Percentiles rank a stretch among this genome's conserved stretches.
phyloP scores from a whole-genome alignment of 2,888 invertebrate species.

The Volucella bombylans region DNA sequence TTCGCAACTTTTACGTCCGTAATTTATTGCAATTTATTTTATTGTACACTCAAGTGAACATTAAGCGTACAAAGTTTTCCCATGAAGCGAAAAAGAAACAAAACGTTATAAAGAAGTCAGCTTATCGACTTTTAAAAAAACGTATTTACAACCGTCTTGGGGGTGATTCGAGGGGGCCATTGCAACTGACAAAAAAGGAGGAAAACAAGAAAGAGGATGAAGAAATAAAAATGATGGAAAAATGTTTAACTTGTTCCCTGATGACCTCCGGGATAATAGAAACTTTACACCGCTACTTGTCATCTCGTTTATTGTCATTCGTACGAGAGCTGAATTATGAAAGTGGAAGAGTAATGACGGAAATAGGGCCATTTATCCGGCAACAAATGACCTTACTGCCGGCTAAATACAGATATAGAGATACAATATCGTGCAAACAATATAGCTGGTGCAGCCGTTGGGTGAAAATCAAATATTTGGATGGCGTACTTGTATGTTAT shows the following conservation, averaged over 20 bases:
- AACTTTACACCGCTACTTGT: constrained; percentile 39
- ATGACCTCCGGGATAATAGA: constrained; percentile 42
- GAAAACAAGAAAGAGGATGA: neutral
- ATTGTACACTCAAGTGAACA: constrained; percentile 69
- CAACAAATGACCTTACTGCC: constrained; percentile 4
- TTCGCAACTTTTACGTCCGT: constrained; percentile 43
- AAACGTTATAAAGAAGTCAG: constrained; percentile 54
- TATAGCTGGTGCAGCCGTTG: neutral
- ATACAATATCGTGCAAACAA: neutral
- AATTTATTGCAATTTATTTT: constrained; percentile 68
- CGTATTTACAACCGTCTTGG: constrained; percentile 61
- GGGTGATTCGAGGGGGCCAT: constrained; percentile 47
- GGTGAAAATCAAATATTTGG: constrained; percentile 44
- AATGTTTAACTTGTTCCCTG: constrained; percentile 14
- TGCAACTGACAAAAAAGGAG: constrained; percentile 13
- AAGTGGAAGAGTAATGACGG: constrained; percentile 21
- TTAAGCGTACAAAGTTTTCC: constrained; percentile 54
- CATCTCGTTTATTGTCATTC: constrained; percentile 34
- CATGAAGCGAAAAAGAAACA: constrained; percentile 24
- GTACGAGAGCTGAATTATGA: constrained; percentile 14
- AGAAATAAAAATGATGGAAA: neutral
- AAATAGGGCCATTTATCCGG: constrained; percentile 36
- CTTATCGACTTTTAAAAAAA: constrained; percentile 69
- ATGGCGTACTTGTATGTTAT: neutral
- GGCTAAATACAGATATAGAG: neutral